phyloP scores from a whole-genome alignment of 1,140 invertebrate genomes.

The Copidosoma floridanum region DNA sequence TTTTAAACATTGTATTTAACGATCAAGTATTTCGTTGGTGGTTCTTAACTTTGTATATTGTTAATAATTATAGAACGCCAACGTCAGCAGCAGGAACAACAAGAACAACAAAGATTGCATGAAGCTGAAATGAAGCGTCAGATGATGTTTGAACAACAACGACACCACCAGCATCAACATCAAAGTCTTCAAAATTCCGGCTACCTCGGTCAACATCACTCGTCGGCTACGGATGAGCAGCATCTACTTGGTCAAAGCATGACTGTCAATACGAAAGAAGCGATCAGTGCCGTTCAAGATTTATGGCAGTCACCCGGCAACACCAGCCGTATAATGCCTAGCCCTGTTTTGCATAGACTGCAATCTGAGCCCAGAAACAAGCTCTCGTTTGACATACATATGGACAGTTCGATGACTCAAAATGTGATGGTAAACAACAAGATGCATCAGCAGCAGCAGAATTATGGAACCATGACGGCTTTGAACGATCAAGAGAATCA shows the following conservation, averaged over 20 bases:
- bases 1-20: too few species aligned
- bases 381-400: constrained; percentile 60
- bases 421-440: constrained; percentile 52
- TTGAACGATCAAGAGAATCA: constrained; percentile 50
- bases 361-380: constrained; percentile 35
- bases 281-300: constrained; percentile 48
- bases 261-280: constrained; percentile 65
- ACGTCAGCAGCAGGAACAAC: constrained; percentile 3
- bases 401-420: constrained; percentile 61
- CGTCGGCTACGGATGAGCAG: constrained; percentile 41
- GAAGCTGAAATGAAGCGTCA: constrained; percentile 39
- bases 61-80: too few species aligned
- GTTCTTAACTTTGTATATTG: too few species aligned
- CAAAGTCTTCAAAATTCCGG: constrained; percentile 36
- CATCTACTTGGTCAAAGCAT: constrained; percentile 53
- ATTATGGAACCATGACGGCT: constrained; percentile 30
- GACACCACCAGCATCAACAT: constrained; percentile 30
- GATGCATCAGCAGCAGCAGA: constrained; percentile 30
- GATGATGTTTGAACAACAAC: constrained; percentile 31
- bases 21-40: too few species aligned
- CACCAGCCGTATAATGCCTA: constrained; percentile 31
- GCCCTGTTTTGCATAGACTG: constrained; percentile 39
- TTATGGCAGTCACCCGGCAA: constrained; percentile 49
- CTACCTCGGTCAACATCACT: constrained; percentile 43
- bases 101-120: constrained; percentile 34